Conservation (phyloP, 2,888 invertebrate genomes). For the Galerucella calmariensis region DNA sequence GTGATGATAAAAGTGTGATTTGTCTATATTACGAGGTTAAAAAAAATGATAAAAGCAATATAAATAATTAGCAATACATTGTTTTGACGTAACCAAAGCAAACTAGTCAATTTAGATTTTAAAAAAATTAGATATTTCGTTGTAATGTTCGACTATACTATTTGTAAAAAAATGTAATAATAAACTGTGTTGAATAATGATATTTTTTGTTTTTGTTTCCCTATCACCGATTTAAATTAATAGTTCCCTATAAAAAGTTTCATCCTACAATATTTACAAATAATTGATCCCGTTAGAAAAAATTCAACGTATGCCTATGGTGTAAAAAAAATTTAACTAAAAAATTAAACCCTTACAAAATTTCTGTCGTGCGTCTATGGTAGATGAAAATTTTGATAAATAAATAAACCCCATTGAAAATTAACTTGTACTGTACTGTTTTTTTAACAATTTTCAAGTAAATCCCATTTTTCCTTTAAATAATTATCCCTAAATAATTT, state of each 20-base stretch:
- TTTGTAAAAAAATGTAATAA: slow-evolving; percentile 7
- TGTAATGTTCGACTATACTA: neutral
- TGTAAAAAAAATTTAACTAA: no score
- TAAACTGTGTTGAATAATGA: slow-evolving; percentile 14
- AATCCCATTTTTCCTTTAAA: neutral
- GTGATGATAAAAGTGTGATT: neutral
- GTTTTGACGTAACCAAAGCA: neutral
- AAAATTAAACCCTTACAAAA: no score
- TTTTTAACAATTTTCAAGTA: neutral
- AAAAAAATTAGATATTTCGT: neutral
- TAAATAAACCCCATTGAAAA: no score
- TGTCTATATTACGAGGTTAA: neutral
- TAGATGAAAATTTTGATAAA: no score
- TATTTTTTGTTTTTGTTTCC: neutral
- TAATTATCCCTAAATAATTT: neutral
- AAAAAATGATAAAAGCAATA: slow-evolving; percentile 6
- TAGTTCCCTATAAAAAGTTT: neutral
- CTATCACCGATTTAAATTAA: no score
- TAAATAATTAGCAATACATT: slow-evolving; percentile 11
- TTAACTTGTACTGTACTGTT: neutral
- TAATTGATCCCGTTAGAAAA: no score
- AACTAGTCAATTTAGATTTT: slow-evolving; percentile 3
- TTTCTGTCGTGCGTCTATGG: no score
- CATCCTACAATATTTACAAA: no score
- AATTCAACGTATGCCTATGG: no score